Percentiles rank a stretch among this genome's conserved stretches.
phyloP scores from a whole-genome alignment of 2,113 vertebrate genomes.

The Mormyrus lacerda region DNA sequence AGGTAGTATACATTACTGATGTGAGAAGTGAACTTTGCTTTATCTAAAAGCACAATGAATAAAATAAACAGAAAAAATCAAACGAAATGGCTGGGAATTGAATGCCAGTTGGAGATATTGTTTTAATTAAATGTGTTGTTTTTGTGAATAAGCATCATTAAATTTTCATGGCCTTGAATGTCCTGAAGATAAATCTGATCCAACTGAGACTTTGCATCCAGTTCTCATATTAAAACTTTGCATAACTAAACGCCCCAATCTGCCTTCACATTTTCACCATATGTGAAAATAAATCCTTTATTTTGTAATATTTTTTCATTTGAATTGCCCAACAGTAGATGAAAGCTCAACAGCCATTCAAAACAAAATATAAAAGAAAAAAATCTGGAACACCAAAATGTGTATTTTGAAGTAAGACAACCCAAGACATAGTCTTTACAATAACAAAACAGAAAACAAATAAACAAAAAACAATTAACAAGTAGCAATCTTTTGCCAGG shows the following conservation, averaged over 20 bases:
- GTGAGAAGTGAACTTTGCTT: neutral
- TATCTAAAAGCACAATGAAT: neutral
- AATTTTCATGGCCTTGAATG: neutral
- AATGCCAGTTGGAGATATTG: neutral
- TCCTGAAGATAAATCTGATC: neutral
- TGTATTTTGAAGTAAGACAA: neutral
- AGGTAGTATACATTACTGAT: neutral
- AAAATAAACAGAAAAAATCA: neutral
- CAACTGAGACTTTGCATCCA: neutral
- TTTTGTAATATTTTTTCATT: neutral
- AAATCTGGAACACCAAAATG: neutral
- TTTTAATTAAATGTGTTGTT: constrained; percentile 6
- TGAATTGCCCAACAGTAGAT: neutral
- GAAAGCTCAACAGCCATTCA: neutral
- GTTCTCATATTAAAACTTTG: neutral
- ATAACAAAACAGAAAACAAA: neutral
- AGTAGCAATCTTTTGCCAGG: neutral
- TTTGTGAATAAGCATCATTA: constrained; percentile 11
- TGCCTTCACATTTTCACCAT: neutral
- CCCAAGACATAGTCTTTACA: neutral
- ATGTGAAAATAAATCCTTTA: neutral
- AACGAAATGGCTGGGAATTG: neutral
- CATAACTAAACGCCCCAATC: neutral
- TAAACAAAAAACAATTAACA: neutral
- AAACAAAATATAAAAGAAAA: neutral